phyloP scores from a whole-genome alignment of 1,140 invertebrate species.

The Holcopasites calliopsidis region DNA sequence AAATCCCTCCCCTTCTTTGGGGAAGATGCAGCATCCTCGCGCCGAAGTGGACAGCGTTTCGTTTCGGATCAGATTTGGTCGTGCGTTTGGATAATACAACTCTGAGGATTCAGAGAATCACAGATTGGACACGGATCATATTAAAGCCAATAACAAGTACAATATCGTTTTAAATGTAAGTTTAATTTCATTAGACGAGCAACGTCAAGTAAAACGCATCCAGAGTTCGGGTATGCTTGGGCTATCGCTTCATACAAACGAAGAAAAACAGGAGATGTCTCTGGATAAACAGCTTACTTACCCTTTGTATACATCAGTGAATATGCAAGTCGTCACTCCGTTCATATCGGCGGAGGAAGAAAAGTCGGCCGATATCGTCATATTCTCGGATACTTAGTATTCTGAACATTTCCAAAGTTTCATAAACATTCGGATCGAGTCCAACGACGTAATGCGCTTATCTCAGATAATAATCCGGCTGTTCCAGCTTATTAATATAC shows the following conservation, averaged over 20 bases:
- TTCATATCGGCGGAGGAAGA: conserved; percentile 62
- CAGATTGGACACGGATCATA: conserved; percentile 82
- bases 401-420: conserved; percentile 3
- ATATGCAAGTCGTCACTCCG: conserved; percentile 84
- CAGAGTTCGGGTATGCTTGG: conserved; percentile 83
- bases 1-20: no score
- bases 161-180: conserved; percentile 83
- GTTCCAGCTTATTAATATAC: conserved; percentile 13
- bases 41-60: conserved; percentile 85
- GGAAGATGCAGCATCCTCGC: not conserved
- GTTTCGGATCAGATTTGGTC: conserved; percentile 87
- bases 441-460: conserved; percentile 32
- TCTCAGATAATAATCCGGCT: conserved; percentile 15
- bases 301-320: conserved; percentile 85
- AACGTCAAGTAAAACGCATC: conserved; percentile 82
- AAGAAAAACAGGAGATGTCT: conserved; percentile 83
- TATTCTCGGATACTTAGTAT: conserved; percentile 65
- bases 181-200: conserved; percentile 84
- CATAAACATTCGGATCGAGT: conserved; percentile 11
- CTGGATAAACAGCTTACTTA: conserved; percentile 83
- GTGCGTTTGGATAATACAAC: conserved; percentile 83
- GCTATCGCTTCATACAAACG: conserved; percentile 83
- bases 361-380: conserved; percentile 52
- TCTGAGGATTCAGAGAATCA: conserved; percentile 84
- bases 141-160: conserved; percentile 82